A percentile compares a stretch with the other conserved stretches of the same genome.
Evolutionary conservation across 2,888 invertebrate genomes (phyloP).

Genomic region (Nomada lathburiana): DNA sequence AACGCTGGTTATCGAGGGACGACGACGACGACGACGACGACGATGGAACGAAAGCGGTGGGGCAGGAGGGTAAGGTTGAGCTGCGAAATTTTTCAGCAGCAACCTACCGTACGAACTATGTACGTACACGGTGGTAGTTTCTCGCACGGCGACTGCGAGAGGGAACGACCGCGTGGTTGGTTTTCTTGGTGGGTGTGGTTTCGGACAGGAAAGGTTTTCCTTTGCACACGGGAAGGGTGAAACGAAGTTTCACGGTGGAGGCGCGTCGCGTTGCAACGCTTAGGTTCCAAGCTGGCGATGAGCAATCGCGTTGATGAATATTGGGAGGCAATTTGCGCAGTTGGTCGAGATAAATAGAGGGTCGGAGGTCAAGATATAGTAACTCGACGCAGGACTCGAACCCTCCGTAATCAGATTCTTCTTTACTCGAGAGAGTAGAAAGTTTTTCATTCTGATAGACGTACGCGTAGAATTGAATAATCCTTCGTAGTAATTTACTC

Average conservation of each 20-base stretch:
- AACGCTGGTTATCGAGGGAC: slow-evolving; percentile 72
- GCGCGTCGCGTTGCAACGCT: neutral
- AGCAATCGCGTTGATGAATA: no score
- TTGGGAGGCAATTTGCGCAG: no score
- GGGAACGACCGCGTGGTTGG: slow-evolving; percentile 37
- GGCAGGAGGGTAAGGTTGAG: neutral
- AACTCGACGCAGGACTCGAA: no score
- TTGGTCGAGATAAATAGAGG: no score
- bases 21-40: slow-evolving; percentile 1
- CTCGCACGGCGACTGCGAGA: slow-evolving; percentile 33
- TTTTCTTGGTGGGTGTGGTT: slow-evolving; percentile 62
- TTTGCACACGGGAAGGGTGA: neutral
- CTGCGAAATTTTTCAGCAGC: slow-evolving; percentile 73
- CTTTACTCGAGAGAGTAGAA: no score
- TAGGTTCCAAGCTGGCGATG: neutral
- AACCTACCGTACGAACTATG: neutral
- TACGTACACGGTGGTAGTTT: neutral
- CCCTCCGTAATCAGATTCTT: no score
- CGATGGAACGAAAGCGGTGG: slow-evolving; percentile 24
- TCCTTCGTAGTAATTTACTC: no score
- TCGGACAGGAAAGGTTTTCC: slow-evolving; percentile 63
- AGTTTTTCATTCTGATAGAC: no score
- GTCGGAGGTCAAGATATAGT: no score
- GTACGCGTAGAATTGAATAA: no score
- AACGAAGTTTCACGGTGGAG: slow-evolving; percentile 23